phyloP scores from a whole-genome alignment of 2,797 vertebrate genomes.

The Triplophysa yarkandensis region DNA sequence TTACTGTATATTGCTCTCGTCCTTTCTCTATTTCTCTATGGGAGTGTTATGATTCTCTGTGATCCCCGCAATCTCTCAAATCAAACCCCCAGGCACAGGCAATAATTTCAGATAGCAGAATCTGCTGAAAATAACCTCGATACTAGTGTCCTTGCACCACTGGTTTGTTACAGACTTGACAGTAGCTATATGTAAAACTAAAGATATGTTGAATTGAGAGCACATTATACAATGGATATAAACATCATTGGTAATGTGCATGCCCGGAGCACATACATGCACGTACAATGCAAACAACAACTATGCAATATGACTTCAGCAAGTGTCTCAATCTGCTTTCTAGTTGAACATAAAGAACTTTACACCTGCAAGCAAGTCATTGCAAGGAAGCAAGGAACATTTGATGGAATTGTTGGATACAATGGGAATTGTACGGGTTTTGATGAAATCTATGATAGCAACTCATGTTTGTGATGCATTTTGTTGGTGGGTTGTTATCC shows the following conservation, averaged over 20 bases:
- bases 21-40: neutral
- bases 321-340: neutral
- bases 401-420: too few relatives aligned
- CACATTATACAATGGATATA: neutral
- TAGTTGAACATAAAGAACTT: neutral
- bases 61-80: conserved; percentile 29
- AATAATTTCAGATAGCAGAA: conserved; percentile 50
- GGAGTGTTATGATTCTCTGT: conserved; percentile 25
- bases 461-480: too few relatives aligned
- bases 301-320: neutral
- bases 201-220: neutral
- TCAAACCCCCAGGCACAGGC: conserved; percentile 22
- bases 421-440: too few relatives aligned
- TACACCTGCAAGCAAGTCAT: too few relatives aligned
- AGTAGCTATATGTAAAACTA: neutral
- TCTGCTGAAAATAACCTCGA: conserved; percentile 44
- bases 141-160: conserved; percentile 6
- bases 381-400: too few relatives aligned
- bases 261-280: too few relatives aligned
- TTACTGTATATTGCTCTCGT: conserved; percentile 4
- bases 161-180: neutral
- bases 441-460: too few relatives aligned
- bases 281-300: neutral
- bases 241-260: neutral
- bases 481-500: too few relatives aligned